Base-by-base conservation (phyloP, 2,888 invertebrate genomes). In the Drosophila sordidula region DNA sequence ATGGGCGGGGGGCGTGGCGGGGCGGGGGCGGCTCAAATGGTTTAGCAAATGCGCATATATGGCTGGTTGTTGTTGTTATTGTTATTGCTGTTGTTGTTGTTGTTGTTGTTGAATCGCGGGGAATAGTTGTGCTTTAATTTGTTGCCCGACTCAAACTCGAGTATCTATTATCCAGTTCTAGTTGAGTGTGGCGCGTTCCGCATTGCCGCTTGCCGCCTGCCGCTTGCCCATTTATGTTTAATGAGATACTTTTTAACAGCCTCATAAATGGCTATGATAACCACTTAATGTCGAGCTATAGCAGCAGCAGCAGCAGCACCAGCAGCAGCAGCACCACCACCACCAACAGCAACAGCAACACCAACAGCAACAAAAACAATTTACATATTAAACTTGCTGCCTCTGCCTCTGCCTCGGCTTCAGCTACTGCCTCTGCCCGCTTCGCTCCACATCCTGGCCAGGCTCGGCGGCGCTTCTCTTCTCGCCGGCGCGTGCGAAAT, bases 181-280 rank as follows among this genome's bases (percentile, higher is more conserved):
- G 80, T 70, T 64, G 72, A 79, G 66, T 63, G 52, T 54, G 42
- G 39, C 58, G 47, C 45, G 67, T 34, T 54, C 9, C 51, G 41
- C 42, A 41, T 32, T 32, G 32, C 52, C 56, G 42, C 51, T 29
- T 12, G 34, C 68, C 54, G 9, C n/a, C 18, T 11, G 52, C 32
- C 68, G 55, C 66, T 68, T 70, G 78, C 68, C 72, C 80, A 90
- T 90, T 89, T 85, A 87, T 89, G 81, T 89, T 89, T 90, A 90
- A 89, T 90, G 89, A 83, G 90, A 89, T 80, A 82, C 89, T 90
- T 90, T 90, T 90, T 81, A 83, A 87, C 87, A 89, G 73, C 80
- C 85, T 79, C 85, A 87, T 89, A 83, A 87, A 83, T 87, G 87
- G 85, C 87, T 82, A 80, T 89, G 85, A 84, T 89, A 89, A 89